Evolutionary conservation across 2,888 invertebrate genomes (phyloP).

Genomic region (Oxyteleia sp.): DNA sequence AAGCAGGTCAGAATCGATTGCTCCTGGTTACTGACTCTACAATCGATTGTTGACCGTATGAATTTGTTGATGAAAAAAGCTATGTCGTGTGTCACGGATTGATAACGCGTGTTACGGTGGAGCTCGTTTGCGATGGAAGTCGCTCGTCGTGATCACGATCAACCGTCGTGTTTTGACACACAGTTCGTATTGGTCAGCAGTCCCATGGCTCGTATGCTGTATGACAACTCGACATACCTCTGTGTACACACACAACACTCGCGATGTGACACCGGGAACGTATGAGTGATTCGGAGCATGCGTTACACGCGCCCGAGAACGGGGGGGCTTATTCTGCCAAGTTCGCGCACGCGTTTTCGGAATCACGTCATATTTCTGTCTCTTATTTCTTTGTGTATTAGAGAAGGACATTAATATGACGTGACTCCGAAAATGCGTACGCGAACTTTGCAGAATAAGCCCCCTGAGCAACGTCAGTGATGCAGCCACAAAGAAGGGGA

Average conservation of each 20-base stretch:
- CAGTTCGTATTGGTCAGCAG: background rate
- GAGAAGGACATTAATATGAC: too few relatives aligned
- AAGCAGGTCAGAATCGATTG: constrained; percentile 17
- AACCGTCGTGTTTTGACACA: background rate
- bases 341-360: too few relatives aligned
- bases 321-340: too few relatives aligned
- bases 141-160: background rate
- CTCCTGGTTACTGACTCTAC: background rate
- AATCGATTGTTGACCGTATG: constrained; percentile 23
- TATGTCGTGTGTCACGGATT: background rate
- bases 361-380: too few relatives aligned
- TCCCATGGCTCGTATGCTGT: background rate
- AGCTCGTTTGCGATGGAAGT: background rate
- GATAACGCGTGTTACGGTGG: background rate
- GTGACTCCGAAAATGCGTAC: too few relatives aligned
- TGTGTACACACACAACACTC: background rate
- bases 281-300: background rate
- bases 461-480: too few relatives aligned
- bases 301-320: background rate
- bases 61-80: background rate
- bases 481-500: too few relatives aligned
- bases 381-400: too few relatives aligned
- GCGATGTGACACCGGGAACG: constrained; percentile 8
- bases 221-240: background rate
- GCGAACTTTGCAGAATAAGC: too few relatives aligned